These are phyloP conservation scores for Zenarchopterus dispar DNA, from an alignment of 2,797 vertebrate species.

Conservation along the genomic window DNA sequence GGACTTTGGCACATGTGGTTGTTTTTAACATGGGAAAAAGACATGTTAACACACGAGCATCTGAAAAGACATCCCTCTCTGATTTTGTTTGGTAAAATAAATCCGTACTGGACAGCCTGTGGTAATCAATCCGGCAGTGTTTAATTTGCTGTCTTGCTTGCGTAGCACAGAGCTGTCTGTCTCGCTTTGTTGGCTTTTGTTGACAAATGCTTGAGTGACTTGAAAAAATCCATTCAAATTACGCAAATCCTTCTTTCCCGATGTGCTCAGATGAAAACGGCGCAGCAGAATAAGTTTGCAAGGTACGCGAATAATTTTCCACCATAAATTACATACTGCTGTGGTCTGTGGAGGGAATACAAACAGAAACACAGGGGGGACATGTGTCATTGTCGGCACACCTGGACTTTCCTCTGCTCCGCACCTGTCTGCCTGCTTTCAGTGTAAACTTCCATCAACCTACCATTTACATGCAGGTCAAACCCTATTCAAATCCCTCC, in stretches of 20 bases:
- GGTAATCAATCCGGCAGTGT: slow-evolving; percentile 70
- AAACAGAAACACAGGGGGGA: slow-evolving; percentile 40
- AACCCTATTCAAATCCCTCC: slow-evolving; percentile 83
- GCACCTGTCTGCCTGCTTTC: slow-evolving; percentile 72
- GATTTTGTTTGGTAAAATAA: slow-evolving; percentile 73
- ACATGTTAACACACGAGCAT: slow-evolving; percentile 56
- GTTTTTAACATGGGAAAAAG: slow-evolving; percentile 49
- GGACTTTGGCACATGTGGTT: slow-evolving; percentile 24
- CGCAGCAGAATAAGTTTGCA: background rate
- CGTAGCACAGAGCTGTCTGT: slow-evolving; percentile 67
- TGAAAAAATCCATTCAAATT: slow-evolving; percentile 78
- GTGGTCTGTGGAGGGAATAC: slow-evolving; percentile 33
- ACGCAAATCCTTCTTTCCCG: slow-evolving; percentile 73
- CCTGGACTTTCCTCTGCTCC: slow-evolving; percentile 63
- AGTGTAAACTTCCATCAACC: slow-evolving; percentile 65
- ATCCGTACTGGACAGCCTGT: slow-evolving; percentile 62
- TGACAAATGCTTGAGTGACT: slow-evolving; percentile 79
- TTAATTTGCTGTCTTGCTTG: slow-evolving; percentile 70
- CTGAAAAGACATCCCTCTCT: slow-evolving; percentile 63
- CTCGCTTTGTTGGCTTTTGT: slow-evolving; percentile 77
- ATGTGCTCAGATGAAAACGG: slow-evolving; percentile 27
- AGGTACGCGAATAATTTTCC: slow-evolving; percentile 21
- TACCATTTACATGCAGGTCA: slow-evolving; percentile 82
- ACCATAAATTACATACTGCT: slow-evolving; percentile 16
- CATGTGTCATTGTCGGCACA: slow-evolving; percentile 60